Base-by-base conservation (phyloP, 2,113 vertebrate genomes). In the Hemiprocne comata region DNA sequence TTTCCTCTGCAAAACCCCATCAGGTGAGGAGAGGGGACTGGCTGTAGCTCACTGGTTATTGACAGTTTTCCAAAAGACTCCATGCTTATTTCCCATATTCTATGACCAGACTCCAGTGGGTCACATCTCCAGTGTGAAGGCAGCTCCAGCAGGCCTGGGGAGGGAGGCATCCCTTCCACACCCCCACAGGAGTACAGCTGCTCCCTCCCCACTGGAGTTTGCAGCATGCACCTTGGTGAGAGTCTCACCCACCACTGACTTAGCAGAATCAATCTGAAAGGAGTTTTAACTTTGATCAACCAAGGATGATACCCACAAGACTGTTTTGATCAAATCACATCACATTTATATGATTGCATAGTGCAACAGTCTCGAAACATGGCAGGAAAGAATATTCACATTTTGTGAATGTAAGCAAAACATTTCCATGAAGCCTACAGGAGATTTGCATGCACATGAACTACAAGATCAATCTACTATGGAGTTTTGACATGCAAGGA, bases 401-500 rank as follows among this genome's bases (percentile, higher is more conserved):
- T 69, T 80, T 74, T 67, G 78, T 51, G 53, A 85, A 67, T 36
- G 50, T 78, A 72, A 93, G 69, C 26, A 70, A 91, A 91, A 87
- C 38, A 44, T 61, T 89, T 65, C 69, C 65, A 48, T 17, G 36
- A 60, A 93, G 78, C 79, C 87, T 87, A 19, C 0, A 0, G 84
- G 61, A 96, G 72, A 73, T 91, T 86, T 90, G 91, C 84, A 65
- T 65, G 88, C 93, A 65, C 86, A 3, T 57, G 83, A 94, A 93
- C 93, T 69, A 36, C 38, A 69, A 89, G 90, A 93, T 95, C 95
- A 89, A 95, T 95, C 94, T 95, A 29, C 89, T 65, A 38, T 76
- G 53, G 69, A 92, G 80, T 79, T 88, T 44, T 96, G 96, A 96
- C 93, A 94, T 61, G 82, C 84, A 93, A 94, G 94, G 95, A 96